Conservation (phyloP, 2,113 vertebrate species). For the Oreochromis tanganicae region DNA sequence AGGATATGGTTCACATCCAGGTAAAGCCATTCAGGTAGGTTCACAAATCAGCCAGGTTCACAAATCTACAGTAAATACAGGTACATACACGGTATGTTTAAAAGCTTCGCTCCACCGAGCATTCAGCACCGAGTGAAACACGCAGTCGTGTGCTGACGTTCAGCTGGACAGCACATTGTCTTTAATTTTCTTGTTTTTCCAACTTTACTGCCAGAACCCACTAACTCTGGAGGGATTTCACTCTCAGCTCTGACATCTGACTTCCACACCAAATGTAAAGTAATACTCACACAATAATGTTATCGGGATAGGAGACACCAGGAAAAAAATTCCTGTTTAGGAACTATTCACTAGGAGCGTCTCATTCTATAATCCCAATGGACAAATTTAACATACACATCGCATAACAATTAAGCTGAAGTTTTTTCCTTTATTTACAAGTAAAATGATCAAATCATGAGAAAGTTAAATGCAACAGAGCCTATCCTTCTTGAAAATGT, state of each 20-base stretch:
- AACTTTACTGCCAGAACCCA: neutral
- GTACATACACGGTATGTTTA: conserved; percentile 62
- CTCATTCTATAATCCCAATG: neutral
- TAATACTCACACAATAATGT: neutral
- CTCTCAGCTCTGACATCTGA: neutral
- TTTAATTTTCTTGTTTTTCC: conserved; percentile 44
- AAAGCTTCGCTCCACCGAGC: neutral
- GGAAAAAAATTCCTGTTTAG: neutral
- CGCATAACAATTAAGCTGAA: neutral
- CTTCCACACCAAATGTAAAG: neutral
- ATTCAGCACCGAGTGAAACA: neutral
- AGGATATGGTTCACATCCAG: too few species aligned
- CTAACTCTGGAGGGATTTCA: neutral
- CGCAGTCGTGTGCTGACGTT: conserved; percentile 55
- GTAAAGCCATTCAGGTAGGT: too few species aligned
- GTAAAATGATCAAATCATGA: neutral
- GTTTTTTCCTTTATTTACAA: neutral
- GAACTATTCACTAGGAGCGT: neutral
- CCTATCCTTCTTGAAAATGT: neutral
- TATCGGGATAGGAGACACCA: neutral
- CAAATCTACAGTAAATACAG: neutral
- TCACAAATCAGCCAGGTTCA: too few species aligned
- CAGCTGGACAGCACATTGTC: conserved; percentile 74
- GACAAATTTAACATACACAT: neutral
- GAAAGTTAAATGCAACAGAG: neutral